phyloP scores from a whole-genome alignment of 2,888 invertebrate species.

The Emmelina monodactyla region DNA sequence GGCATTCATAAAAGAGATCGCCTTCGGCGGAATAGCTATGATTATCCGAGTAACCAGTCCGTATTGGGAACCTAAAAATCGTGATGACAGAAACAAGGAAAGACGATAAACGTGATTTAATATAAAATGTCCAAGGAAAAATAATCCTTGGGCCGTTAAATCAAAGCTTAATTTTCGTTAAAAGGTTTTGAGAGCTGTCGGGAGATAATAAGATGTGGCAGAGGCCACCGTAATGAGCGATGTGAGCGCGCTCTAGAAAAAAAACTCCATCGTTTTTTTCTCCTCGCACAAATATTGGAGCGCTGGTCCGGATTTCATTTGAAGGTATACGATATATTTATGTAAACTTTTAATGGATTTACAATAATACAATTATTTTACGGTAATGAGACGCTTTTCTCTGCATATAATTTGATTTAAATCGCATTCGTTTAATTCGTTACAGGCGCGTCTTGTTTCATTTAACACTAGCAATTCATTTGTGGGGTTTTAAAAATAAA shows the following conservation, averaged over 20 bases:
- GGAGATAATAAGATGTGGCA: slow-evolving; percentile 39
- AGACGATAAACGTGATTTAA: slow-evolving; percentile 25
- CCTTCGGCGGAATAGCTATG: slow-evolving; percentile 43
- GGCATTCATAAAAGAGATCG: slow-evolving; percentile 47
- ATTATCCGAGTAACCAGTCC: slow-evolving; percentile 37
- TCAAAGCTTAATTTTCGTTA: slow-evolving; percentile 22
- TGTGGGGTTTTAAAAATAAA: slow-evolving; percentile 41
- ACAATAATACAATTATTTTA: no score
- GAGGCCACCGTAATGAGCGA: slow-evolving; percentile 37
- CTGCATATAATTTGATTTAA: no score
- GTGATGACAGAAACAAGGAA: slow-evolving; percentile 37
- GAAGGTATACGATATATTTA: slow-evolving; percentile 17
- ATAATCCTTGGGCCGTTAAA: slow-evolving; percentile 16
- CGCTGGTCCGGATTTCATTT: slow-evolving; percentile 22
- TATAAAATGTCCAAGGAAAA: slow-evolving; percentile 18
- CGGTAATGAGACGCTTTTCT: no score
- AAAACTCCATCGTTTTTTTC: slow-evolving; percentile 33
- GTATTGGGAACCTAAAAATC: slow-evolving; percentile 40
- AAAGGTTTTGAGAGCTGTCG: slow-evolving; percentile 21
- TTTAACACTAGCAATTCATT: slow-evolving; percentile 52
- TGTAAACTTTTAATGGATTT: slow-evolving; percentile 12
- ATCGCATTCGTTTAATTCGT: no score
- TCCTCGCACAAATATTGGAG: slow-evolving; percentile 27
- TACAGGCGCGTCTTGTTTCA: slow-evolving; percentile 26
- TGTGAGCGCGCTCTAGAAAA: slow-evolving; percentile 31